Evolutionary conservation across 2,888 invertebrate species (phyloP).

Genomic region (Allolobophora icterica): DNA sequence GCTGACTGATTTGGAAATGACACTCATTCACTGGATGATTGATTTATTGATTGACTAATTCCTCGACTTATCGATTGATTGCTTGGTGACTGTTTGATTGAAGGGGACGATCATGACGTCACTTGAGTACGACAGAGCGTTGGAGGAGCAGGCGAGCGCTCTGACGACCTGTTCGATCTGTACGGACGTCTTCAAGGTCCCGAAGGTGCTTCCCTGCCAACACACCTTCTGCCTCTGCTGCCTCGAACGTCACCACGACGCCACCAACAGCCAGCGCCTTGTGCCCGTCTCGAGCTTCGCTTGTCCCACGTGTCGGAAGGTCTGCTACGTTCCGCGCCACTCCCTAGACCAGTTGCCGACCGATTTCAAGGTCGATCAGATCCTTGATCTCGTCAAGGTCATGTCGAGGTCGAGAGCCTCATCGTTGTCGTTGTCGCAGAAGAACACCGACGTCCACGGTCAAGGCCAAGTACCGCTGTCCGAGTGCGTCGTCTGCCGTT

Average conservation of each 20-base stretch:
- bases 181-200: slow-evolving; percentile 39
- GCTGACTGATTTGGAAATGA: not conserved
- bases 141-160: slow-evolving; percentile 37
- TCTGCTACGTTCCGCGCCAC: slow-evolving; percentile 37
- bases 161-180: slow-evolving; percentile 44
- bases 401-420: slow-evolving; percentile 23
- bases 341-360: slow-evolving; percentile 40
- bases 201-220: slow-evolving; percentile 46
- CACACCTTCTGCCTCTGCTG: slow-evolving; percentile 45
- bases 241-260: slow-evolving; percentile 37
- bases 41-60: not conserved
- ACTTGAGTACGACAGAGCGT: slow-evolving; percentile 12
- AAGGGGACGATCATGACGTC: slow-evolving; percentile 15
- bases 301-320: slow-evolving; percentile 44
- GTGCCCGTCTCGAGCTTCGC: slow-evolving; percentile 41
- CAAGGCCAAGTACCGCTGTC: not conserved
- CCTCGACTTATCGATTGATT: not conserved
- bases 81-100: not conserved
- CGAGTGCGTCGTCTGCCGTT: slow-evolving; percentile 37
- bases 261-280: slow-evolving; percentile 34
- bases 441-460: not conserved
- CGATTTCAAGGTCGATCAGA: slow-evolving; percentile 44
- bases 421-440: not conserved
- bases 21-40: not conserved
- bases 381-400: slow-evolving; percentile 39